Conservation (phyloP, 2,888 invertebrate genomes). For the Elysia crispata region DNA sequence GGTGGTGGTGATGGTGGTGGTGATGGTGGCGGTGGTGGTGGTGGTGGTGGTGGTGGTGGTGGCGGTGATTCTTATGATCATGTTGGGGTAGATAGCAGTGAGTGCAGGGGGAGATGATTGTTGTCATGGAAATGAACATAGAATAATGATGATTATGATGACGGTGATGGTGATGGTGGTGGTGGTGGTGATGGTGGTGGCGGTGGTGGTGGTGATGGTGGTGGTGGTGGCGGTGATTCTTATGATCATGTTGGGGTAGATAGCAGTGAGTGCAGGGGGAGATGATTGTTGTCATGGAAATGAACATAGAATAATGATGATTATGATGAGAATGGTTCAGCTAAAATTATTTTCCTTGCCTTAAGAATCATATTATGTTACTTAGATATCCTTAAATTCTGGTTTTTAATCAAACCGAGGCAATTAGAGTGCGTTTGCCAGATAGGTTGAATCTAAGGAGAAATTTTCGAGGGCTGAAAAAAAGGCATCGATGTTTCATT, state of each 20-base stretch:
- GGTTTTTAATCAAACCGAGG: too few relatives aligned
- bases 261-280: not conserved
- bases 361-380: too few relatives aligned
- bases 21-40: not conserved
- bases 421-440: too few relatives aligned
- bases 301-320: too few relatives aligned
- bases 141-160: too few relatives aligned
- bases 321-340: too few relatives aligned
- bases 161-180: not conserved
- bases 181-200: not conserved
- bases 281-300: not conserved
- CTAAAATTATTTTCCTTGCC: too few relatives aligned
- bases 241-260: not conserved
- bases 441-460: too few relatives aligned
- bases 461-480: too few relatives aligned
- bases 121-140: not conserved
- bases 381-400: too few relatives aligned
- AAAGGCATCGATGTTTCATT: too few relatives aligned
- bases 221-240: not conserved
- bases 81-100: not conserved
- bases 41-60: not conserved
- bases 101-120: not conserved
- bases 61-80: not conserved
- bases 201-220: not conserved
- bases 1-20: not conserved